These are phyloP conservation scores for Liparis tanakae DNA, from an alignment of 2,797 vertebrate species.

Conservation along the genomic window DNA sequence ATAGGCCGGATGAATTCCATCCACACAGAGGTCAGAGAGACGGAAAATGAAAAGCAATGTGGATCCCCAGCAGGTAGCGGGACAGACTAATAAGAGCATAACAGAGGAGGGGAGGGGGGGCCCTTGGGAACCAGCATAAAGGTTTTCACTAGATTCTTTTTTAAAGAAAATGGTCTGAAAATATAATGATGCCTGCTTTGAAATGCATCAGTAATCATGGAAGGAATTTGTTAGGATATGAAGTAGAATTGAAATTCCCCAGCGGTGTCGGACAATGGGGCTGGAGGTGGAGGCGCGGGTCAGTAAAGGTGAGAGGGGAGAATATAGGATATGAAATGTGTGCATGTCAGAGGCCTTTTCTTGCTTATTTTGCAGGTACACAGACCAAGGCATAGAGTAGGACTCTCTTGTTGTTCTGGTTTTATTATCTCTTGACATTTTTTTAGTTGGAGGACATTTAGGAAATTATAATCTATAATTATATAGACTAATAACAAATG, in stretches of 20 bases:
- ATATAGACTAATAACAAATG: conserved; percentile 30
- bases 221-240: conserved; percentile 82
- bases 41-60: conserved; percentile 94
- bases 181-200: conserved; percentile 92
- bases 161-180: conserved; percentile 92
- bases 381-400: conserved; percentile 20
- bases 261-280: conserved; percentile 64
- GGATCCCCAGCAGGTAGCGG: conserved; percentile 90
- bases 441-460: neutral
- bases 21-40: conserved; percentile 92
- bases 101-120: conserved; percentile 88
- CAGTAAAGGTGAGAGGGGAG: conserved; percentile 53
- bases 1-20: conserved; percentile 89
- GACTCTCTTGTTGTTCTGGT: conserved; percentile 48
- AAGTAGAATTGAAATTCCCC: conserved; percentile 77
- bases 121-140: conserved; percentile 91
- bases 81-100: conserved; percentile 96
- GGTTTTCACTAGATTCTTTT: conserved; percentile 90
- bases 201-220: conserved; percentile 94
- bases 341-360: conserved; percentile 48
- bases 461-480: too few species aligned
- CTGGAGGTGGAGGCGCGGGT: conserved; percentile 60
- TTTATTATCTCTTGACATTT: conserved; percentile 48
- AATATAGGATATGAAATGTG: conserved; percentile 62
- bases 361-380: conserved; percentile 53